Evolutionary conservation across 2,113 vertebrate species (phyloP).

Genomic region (Micronycteris hirsuta): DNA sequence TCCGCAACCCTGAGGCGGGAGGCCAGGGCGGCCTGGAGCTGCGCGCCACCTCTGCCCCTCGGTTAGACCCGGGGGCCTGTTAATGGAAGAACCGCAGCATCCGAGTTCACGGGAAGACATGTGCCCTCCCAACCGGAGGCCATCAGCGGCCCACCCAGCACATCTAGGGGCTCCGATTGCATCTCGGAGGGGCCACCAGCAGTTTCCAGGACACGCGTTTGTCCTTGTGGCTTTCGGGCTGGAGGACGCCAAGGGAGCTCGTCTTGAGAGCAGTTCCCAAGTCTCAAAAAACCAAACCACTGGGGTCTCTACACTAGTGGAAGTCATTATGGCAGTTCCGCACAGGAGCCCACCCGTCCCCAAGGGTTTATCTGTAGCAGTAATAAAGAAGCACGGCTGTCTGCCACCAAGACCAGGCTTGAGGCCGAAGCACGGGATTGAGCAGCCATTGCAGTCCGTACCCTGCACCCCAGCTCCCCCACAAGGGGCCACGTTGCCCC

Average conservation of each 20-base stretch:
- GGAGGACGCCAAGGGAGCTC: background rate
- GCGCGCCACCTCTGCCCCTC: slow-evolving; percentile 11
- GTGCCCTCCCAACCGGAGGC: slow-evolving; percentile 54
- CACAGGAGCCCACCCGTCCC: too few relatives aligned
- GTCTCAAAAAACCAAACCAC: background rate
- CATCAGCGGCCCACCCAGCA: slow-evolving; percentile 7
- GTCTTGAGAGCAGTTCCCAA: background rate
- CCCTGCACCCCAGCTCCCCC: fast-evolving
- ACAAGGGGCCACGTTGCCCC: fast-evolving
- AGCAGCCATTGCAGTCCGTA: fast-evolving
- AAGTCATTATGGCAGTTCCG: background rate
- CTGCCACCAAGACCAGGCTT: background rate
- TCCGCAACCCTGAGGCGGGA: slow-evolving; percentile 27
- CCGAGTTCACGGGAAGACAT: slow-evolving; percentile 43
- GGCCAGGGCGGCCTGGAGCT: background rate
- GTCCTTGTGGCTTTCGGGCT: slow-evolving; percentile 57
- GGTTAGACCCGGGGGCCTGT: slow-evolving; percentile 39
- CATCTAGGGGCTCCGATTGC: background rate
- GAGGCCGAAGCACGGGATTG: background rate
- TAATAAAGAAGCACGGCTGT: background rate
- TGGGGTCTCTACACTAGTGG: background rate
- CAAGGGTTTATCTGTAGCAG: background rate
- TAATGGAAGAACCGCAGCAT: slow-evolving; percentile 55
- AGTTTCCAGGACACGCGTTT: slow-evolving; percentile 15
- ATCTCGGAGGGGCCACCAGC: slow-evolving; percentile 6